A percentile compares a stretch with the other conserved stretches of the same genome.
Conservation (phyloP, 64 coral and sea anemone species). For the Montipora capricornis region DNA sequence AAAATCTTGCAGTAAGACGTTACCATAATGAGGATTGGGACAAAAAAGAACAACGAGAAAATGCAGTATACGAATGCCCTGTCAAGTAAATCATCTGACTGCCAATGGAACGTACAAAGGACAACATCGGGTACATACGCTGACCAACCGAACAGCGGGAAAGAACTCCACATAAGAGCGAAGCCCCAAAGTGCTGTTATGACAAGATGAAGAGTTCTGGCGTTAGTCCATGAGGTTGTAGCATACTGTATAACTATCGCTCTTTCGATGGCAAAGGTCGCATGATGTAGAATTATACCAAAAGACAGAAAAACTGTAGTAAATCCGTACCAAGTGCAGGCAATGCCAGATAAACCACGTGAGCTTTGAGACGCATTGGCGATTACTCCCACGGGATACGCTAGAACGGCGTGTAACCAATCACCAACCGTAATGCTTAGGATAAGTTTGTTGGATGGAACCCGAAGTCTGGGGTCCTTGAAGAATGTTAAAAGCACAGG, state of each 20-base stretch:
- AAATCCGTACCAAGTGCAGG: slow-evolving; percentile 22
- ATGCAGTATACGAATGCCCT: background rate
- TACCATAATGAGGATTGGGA: background rate
- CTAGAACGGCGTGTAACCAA: slow-evolving; percentile 27
- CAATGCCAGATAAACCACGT: background rate
- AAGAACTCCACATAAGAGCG: slow-evolving; percentile 13
- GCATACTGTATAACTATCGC: slow-evolving; percentile 8
- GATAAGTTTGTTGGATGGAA: slow-evolving; percentile 1
- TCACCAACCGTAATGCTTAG: slow-evolving; percentile 29
- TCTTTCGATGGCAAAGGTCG: slow-evolving; percentile 22
- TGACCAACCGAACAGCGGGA: slow-evolving; percentile 46
- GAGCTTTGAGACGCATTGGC: background rate
- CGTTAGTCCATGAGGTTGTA: background rate
- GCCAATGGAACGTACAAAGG: slow-evolving; percentile 18
- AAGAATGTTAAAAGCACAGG: slow-evolving; percentile 6
- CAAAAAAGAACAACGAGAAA: slow-evolving; percentile 29
- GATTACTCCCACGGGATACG: slow-evolving; percentile 17
- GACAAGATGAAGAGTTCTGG: background rate
- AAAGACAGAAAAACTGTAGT: slow-evolving; percentile 25
- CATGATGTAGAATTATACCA: slow-evolving; percentile 9
- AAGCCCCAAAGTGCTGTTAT: background rate
- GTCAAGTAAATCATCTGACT: background rate
- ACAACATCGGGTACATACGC: slow-evolving; percentile 4
- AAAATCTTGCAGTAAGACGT: slow-evolving; percentile 11
- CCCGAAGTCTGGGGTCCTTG: slow-evolving; percentile 3